Base-by-base conservation (phyloP, 1,140 invertebrate genomes). In the Chironomus striatipennis region DNA sequence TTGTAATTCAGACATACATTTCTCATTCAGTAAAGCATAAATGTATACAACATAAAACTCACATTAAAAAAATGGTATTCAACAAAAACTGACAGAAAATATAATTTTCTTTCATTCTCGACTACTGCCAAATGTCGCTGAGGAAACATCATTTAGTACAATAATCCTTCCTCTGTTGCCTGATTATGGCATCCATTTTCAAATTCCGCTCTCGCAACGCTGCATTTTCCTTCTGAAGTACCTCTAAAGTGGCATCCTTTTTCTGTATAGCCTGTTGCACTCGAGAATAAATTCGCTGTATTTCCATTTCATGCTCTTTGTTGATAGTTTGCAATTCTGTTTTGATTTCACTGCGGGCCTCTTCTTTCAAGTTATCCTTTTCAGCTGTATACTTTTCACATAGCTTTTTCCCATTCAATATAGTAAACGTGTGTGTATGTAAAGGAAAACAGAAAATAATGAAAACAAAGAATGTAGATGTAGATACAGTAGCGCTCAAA, bases 211-310 rank as follows among this genome's bases (percentile, higher is more conserved):
- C 87, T 74, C 89, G 85, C 42, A 89, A 82, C 15, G 88, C 87
- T 73, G 87, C 86, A 42, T 88, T 84, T 78, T 93, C 89, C 21
- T 88, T 86, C 34, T 87, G 88, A 1, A 93, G 81, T 76, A 90
- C 86, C 75, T 88, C 86, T 42, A 93, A 86, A 9, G 88, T 86
- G 21, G 91, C 87, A 79, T 93, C 90, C 83, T 93, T 93, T 70
- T 90, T 87, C 0, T 88, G 87, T 7, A 94, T 86, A 1, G 91
- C 88, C 74, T 93, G 85, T 82, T 92, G 93, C 64, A 94, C 90
- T 77, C 91, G 90, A 24, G 79, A 79, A 77, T 83, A 84, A 9
- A 85, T 79, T 76, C 84, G 79, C 73, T 85, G 83, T 77, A 86
- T 79, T 77, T 86, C 81, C 75, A 81, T 80, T 75, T 84, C 84